Evolutionary conservation across 2,797 vertebrate species (phyloP), one percentile per base, ranked within the genome.

Genomic region (Remorina albescens): DNA sequence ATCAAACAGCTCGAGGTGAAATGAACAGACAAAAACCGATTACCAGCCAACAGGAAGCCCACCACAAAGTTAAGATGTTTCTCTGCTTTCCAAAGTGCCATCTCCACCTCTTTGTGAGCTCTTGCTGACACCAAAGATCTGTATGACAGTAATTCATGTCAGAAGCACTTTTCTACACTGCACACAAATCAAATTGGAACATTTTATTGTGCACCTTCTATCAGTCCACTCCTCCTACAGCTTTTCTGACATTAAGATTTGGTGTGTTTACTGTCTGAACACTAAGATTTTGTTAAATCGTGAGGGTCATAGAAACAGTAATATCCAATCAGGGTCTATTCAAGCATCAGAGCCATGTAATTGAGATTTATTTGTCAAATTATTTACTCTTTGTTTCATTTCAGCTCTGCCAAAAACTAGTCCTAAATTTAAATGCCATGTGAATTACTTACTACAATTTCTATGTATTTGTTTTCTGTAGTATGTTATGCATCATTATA

Each of bases 11-110:
- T 41, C 4, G 13, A 6, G 16, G 37, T 41, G 6, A 30, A 30
- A 30, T 30, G 3, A 30, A 30, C 3, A 30, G 3, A 30, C 3
- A 3, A 30, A 30, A 30, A 30, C 6, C 6, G 30, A 3, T 92
- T 95, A 98, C 97, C 97, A 80, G 93, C 60, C 72, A 96, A 86
- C 36, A 96, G 86, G 67, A 95, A 83, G 28, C 84, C 53, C 10
- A 87, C 82, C 67, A 95, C 75, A 63, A 78, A 87, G 59, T 82
- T 71, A 34, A 23, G 91, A 78, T 94, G 92, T 81, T 95, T 96
- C 92, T 97, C 96, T 78, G 94, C 92, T 1, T 88, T 92, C 95
- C 94, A 96, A 8, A 95, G 46, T 1, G 63, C 69, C 18, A 18
- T 70, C 82, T 95, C 91, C 80, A 95, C 89, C 51, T 88, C 84